These are phyloP conservation scores for Eupithecia vulgata DNA, from an alignment of 2,888 invertebrate genomes.

Conservation along the genomic window DNA sequence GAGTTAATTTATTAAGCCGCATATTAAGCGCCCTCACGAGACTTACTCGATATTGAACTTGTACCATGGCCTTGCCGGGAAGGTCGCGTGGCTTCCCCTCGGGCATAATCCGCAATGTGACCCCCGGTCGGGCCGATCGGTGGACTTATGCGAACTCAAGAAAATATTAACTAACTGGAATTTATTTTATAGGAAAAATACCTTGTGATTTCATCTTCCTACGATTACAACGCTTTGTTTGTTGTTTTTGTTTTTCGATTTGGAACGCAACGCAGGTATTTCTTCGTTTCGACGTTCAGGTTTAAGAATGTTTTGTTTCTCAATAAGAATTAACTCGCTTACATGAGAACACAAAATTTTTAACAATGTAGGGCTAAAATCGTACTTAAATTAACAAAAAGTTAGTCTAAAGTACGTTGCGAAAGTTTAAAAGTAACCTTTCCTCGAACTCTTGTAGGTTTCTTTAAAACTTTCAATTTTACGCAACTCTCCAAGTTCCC, in stretches of 20 bases:
- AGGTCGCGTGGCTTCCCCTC: slow-evolving; percentile 51
- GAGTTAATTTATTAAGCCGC: not conserved
- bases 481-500: not conserved
- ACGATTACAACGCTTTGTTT: not conserved
- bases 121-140: slow-evolving; percentile 6
- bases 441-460: not conserved
- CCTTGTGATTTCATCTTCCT: not conserved
- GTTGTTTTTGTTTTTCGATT: not conserved
- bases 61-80: slow-evolving; percentile 55
- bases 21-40: slow-evolving; percentile 27
- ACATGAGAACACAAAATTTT: too few species aligned
- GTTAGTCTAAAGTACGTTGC: too few species aligned
- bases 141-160: not conserved
- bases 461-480: not conserved
- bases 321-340: too few species aligned
- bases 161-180: not conserved
- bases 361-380: too few species aligned
- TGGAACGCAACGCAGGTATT: not conserved
- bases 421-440: not conserved
- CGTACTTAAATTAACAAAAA: too few species aligned
- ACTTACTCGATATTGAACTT: slow-evolving; percentile 58
- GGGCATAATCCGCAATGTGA: slow-evolving; percentile 51
- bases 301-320: too few species aligned
- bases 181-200: not conserved
- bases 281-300: too few species aligned